Evolutionary conservation across 2,888 invertebrate genomes (phyloP).

Genomic region (Eumerus sabulonum): DNA sequence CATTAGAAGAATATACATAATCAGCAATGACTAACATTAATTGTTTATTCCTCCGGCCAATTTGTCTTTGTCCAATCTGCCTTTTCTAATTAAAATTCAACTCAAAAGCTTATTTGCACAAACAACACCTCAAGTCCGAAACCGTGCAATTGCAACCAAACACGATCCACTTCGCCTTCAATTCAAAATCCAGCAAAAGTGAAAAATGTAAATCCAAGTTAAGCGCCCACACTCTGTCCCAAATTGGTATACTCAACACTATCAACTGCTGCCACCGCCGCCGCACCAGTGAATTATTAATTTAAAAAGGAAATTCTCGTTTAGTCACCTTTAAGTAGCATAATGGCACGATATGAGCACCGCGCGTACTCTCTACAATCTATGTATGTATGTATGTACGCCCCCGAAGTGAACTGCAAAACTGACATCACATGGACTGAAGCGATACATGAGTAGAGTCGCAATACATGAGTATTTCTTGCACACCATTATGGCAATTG

Average conservation of each 20-base stretch:
- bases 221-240: conserved; percentile 42
- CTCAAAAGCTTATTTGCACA: too few species aligned
- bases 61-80: too few species aligned
- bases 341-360: conserved; percentile 62
- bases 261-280: conserved; percentile 27
- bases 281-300: conserved; percentile 75
- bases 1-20: too few species aligned
- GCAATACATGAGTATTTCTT: conserved; percentile 10
- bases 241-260: conserved; percentile 39
- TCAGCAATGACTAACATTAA: too few species aligned
- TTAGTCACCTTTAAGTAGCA: conserved; percentile 75
- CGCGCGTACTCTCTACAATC: conserved; percentile 40
- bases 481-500: conserved; percentile 30
- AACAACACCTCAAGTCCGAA: too few species aligned
- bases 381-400: too few species aligned
- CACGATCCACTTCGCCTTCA: too few species aligned
- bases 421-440: conserved; percentile 11
- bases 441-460: not conserved
- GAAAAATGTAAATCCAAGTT: too few species aligned
- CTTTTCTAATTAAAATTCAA: too few species aligned
- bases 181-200: too few species aligned
- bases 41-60: too few species aligned
- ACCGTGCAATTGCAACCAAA: too few species aligned
- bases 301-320: conserved; percentile 78
- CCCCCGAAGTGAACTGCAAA: not conserved